phyloP scores from a whole-genome alignment of 2,888 invertebrate genomes.

The Dasypolia templi region DNA sequence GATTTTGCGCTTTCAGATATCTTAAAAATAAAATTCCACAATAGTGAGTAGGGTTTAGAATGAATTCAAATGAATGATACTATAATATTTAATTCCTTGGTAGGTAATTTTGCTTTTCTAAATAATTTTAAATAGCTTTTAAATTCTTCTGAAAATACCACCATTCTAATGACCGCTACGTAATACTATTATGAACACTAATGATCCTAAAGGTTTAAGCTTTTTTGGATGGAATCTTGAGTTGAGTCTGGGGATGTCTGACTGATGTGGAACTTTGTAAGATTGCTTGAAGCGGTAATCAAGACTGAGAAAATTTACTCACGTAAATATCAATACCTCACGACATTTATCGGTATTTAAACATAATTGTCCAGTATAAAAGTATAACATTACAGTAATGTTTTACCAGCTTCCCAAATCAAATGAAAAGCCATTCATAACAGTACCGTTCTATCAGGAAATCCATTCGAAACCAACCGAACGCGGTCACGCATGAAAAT shows the following conservation, averaged over 20 bases:
- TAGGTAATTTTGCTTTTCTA: background rate
- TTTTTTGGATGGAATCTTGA: background rate
- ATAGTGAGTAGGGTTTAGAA: background rate
- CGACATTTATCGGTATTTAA: background rate
- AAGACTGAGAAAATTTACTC: background rate
- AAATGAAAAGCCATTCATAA: constrained; percentile 38
- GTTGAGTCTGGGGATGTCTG: background rate
- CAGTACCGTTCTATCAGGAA: constrained; percentile 30
- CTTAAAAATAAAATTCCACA: background rate
- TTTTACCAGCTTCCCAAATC: constrained; percentile 9
- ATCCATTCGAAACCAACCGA: constrained; percentile 40
- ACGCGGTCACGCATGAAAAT: constrained; percentile 61
- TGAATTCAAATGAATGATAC: background rate
- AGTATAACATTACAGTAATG: constrained; percentile 4
- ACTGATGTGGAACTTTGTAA: too few species aligned
- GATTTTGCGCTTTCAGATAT: constrained; percentile 6
- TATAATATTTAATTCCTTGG: background rate
- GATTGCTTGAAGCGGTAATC: background rate
- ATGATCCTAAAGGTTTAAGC: background rate
- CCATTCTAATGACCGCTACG: too few species aligned
- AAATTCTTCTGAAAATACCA: background rate
- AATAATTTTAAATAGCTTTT: background rate
- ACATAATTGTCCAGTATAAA: background rate
- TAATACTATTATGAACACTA: too few species aligned
- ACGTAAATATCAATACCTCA: background rate